Base-by-base conservation (phyloP, 2,888 invertebrate species). In the Drosophila mimetica region DNA sequence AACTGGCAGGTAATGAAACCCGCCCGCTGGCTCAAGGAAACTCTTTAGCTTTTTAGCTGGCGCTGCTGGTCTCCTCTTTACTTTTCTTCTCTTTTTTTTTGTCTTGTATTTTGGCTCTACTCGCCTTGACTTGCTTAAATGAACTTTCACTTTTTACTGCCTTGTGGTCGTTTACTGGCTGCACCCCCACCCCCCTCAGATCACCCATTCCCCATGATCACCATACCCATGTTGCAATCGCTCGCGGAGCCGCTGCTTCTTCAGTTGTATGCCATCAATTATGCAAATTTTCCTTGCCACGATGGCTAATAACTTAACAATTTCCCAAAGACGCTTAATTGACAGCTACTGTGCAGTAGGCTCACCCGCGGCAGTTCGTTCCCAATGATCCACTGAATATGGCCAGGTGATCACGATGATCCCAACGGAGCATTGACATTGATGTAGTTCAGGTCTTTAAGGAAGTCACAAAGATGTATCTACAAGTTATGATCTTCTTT, bases 71-170 rank as follows among this genome's bases (percentile, higher is more conserved):
- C 52, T 53, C 72, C 72, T 71, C 72, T 76, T 71, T 76, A 65
- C 42, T 25, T 42, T 47, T 69, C 72, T 76, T 69, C 74, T 65
- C 39, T 30, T 39, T 47, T 54, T 57, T 28, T 53, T 34, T 22
- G 47, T 25, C 36, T 47, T n/a, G 46, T 30, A 4, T 63, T 36
- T 46, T 36, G 55, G 48, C 46, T 65, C 50, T 55, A 70, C 59
- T 78, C 77, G 82, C 82, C 82, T 83, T 83, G 84, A 84, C 82
- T 82, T 69, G 84, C 79, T 71, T 79, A 82, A 84, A 75, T 88
- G 88, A 87, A 88, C 87, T 88, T 88, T 88, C 87, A 88, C 87
- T 88, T 88, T 87, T 76, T 66, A 63, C 36, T 69, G 71, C 69
- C 67, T 69, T 53, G 70, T 53, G 67, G 67, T 67, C 50, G 41